Evolutionary conservation across 2,888 invertebrate species (phyloP).

Genomic region (Rotaria macrura): DNA sequence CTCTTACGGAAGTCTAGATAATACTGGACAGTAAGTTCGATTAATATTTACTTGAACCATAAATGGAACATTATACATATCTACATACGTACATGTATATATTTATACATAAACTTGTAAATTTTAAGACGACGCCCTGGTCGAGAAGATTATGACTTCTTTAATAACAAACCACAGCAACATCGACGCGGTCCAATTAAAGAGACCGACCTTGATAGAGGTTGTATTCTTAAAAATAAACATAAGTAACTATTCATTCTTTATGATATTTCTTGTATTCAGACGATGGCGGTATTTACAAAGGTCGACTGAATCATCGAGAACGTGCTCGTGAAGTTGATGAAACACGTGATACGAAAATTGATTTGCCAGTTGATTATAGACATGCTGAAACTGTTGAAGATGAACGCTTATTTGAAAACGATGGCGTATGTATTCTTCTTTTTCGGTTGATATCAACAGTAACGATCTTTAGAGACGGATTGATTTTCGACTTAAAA

Average conservation of each 20-base stretch:
- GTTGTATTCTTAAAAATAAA: neutral
- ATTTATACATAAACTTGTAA: no score
- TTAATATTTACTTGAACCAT: neutral
- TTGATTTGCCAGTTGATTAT: constrained; percentile 29
- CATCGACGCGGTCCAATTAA: neutral
- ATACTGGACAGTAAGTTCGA: neutral
- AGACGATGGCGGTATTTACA: constrained; percentile 33
- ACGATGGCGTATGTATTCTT: neutral
- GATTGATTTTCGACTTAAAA: no score
- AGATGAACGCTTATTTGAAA: neutral
- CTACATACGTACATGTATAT: no score
- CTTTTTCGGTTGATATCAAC: no score
- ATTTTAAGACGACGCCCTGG: neutral
- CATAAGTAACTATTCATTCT: no score
- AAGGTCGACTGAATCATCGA: constrained; percentile 16
- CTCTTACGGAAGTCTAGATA: neutral
- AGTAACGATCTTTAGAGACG: no score
- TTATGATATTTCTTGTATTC: neutral
- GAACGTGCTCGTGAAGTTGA: constrained; percentile 22
- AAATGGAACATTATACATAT: neutral
- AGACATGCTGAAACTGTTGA: constrained; percentile 24
- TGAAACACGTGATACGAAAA: constrained; percentile 24
- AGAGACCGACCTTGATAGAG: neutral
- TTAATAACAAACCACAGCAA: constrained; percentile 16
- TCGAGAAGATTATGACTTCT: constrained; percentile 12